A percentile compares a stretch with the other conserved stretches of the same genome.
Evolutionary conservation across 2,797 vertebrate species (phyloP).

Genomic region (Sebastiscus tertius): DNA sequence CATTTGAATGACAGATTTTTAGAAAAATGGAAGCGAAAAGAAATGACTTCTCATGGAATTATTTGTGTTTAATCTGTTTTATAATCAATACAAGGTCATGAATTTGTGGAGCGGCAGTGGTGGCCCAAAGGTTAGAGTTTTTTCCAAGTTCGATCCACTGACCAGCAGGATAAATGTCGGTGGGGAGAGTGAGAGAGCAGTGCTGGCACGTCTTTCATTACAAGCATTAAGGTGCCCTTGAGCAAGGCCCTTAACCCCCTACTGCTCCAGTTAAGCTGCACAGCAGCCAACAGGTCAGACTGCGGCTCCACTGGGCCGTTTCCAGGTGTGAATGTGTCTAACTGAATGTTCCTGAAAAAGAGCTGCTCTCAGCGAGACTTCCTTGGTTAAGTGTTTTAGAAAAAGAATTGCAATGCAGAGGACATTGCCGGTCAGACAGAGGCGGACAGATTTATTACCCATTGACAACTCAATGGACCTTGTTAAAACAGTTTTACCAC

Average conservation of each 20-base stretch:
- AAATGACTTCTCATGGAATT: background rate
- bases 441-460: constrained; percentile 12
- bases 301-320: background rate
- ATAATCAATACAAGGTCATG: background rate
- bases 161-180: background rate
- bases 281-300: background rate
- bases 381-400: background rate
- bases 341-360: background rate
- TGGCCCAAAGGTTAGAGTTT: background rate
- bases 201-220: background rate
- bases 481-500: constrained; percentile 4
- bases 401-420: background rate
- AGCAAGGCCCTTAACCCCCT: background rate
- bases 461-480: background rate
- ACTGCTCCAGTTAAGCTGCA: background rate
- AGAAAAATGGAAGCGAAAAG: background rate
- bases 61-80: background rate
- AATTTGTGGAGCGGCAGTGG: background rate
- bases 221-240: background rate
- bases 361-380: background rate
- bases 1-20: background rate
- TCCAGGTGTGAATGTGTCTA: background rate
- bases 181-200: background rate
- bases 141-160: background rate
- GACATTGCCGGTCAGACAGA: background rate